These are phyloP conservation scores for Drosophila lacteicornis DNA, from an alignment of 1,140 invertebrate species.

Conservation along the genomic window DNA sequence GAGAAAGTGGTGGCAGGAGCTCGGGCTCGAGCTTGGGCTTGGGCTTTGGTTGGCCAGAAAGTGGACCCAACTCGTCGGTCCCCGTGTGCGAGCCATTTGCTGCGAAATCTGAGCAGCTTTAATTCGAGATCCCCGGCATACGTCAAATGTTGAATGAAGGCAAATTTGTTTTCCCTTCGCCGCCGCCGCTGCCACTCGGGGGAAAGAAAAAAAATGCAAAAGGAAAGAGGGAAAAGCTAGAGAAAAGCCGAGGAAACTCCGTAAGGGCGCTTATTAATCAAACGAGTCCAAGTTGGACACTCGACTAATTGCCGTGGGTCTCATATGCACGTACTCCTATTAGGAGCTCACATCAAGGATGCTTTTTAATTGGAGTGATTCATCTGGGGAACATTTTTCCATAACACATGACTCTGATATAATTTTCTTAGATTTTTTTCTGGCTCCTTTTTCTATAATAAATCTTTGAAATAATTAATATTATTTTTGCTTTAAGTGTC, in stretches of 20 bases:
- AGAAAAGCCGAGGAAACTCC: conserved; percentile 36
- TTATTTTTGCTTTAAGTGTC: background rate
- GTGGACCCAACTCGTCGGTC: background rate
- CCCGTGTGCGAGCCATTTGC: conserved; percentile 42
- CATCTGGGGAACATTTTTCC: conserved; percentile 14
- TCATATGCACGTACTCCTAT: conserved; percentile 27
- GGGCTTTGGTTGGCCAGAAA: background rate
- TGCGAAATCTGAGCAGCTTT: conserved; percentile 75
- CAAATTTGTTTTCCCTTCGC: conserved; percentile 66
- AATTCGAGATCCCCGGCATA: conserved; percentile 63
- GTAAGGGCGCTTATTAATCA: conserved; percentile 60
- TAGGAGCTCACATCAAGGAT: conserved; percentile 10
- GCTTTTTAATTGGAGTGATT: conserved; percentile 38
- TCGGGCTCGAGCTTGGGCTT: background rate
- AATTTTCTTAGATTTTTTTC: background rate
- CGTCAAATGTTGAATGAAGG: conserved; percentile 75
- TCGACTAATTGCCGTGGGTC: conserved; percentile 32
- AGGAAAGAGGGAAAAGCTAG: conserved; percentile 4
- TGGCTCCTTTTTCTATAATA: background rate
- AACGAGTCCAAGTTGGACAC: conserved; percentile 34
- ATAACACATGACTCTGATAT: background rate
- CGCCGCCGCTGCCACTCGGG: background rate
- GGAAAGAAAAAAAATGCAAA: background rate
- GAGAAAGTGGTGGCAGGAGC: conserved; percentile 14
- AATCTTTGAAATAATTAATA: background rate